Evolutionary conservation across 1,140 invertebrate genomes (phyloP), one percentile per base, ranked within the genome.

Genomic region (Babylonia areolata): DNA sequence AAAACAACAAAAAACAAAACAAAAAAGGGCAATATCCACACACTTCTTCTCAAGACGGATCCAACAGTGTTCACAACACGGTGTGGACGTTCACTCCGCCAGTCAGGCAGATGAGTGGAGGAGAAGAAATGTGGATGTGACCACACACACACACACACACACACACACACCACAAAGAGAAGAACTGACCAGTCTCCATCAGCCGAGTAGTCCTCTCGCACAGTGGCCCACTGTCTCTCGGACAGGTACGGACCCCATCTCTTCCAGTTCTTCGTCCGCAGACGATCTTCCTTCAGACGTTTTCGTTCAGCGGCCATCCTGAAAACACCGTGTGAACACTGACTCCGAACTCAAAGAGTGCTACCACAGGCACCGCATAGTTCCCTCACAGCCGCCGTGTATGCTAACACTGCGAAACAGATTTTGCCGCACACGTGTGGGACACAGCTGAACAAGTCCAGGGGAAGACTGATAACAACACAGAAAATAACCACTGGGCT

Each of bases 141-240:
- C n/a, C 42, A 46, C 42, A 46, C 42, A 46, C 42, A 46, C 42
- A 46, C 42, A 46, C 42, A 46, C 42, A 46, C 42, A 46, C 42
- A 46, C 42, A 46, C 42, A 46, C 42, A 46, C 69, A 73, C 28
- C 69, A 33, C 35, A 71, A 11, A 5, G n/a, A 20, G 20, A 28
- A 81, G 1, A 9, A 86, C 91, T 88, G 86, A 95, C 94, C 94
- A 94, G 81, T 93, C 90, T 11, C 94, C 94, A 85, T 94, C 90
- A 9, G n/a, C 80, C 0, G 93, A 94, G 81, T 94, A 94, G 90
- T 95, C 94, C 87, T 95, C 94, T 46, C 94, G 87, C 2, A 95
- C 94, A 0, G 94, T 95, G 15, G 93, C 94, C 94, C 94, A 95
- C 83, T 95, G 94, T 33, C 94, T 87, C 83, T 95, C 94, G 1